Conservation (phyloP, 2,113 vertebrate species). For the Ptyas mucosa region DNA sequence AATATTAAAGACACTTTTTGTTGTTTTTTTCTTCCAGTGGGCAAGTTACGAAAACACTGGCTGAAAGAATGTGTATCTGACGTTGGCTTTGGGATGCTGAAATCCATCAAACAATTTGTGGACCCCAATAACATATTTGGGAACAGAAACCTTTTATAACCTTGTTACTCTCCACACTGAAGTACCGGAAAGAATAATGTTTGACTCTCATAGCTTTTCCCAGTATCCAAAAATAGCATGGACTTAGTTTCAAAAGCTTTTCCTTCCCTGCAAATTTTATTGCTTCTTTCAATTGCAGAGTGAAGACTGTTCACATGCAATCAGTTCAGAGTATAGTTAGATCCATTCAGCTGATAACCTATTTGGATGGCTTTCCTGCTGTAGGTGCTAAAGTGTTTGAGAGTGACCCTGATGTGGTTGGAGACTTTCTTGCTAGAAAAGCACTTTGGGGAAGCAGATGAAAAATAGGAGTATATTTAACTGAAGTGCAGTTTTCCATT, state of each 20-base stretch:
- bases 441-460: constrained; percentile 55
- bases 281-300: constrained; percentile 53
- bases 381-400: constrained; percentile 53
- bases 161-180: constrained; percentile 48
- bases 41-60: constrained; percentile 98
- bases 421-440: constrained; percentile 58
- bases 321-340: constrained; percentile 33
- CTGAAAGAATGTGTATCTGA: constrained; percentile 90
- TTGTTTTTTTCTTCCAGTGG: constrained; percentile 83
- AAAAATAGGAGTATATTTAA: constrained; percentile 44
- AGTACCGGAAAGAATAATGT: constrained; percentile 49
- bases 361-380: constrained; percentile 41
- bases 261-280: constrained; percentile 55
- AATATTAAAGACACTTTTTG: constrained; percentile 71
- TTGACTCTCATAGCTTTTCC: constrained; percentile 67
- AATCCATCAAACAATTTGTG: constrained; percentile 94
- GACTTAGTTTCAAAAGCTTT: constrained; percentile 60
- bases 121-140: constrained; percentile 98
- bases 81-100: constrained; percentile 93
- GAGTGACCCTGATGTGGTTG: constrained; percentile 58
- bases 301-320: constrained; percentile 50
- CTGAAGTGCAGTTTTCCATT: constrained; percentile 29
- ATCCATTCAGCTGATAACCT: constrained; percentile 37
- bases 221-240: constrained; percentile 76
- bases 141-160: constrained; percentile 96